These are phyloP conservation scores for Andrena hattorfiana DNA, from an alignment of 2,888 invertebrate species.

Conservation along the genomic window DNA sequence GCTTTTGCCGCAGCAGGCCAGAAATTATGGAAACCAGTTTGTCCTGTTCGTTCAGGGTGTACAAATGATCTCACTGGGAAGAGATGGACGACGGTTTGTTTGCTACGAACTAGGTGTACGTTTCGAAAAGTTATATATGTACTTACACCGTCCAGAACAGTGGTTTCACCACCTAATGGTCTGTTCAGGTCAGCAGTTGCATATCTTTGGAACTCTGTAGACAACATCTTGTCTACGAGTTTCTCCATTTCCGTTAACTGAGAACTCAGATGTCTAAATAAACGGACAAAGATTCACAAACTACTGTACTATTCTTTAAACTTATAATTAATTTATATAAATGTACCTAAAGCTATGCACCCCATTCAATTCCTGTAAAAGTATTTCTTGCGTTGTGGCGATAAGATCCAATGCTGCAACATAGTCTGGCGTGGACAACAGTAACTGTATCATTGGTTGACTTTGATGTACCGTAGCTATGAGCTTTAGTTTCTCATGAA, in stretches of 20 bases:
- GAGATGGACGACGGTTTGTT: conserved; percentile 65
- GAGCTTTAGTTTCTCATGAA: conserved; percentile 92
- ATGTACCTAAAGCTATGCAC: conserved; percentile 94
- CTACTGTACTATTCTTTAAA: neutral
- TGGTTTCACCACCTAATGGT: conserved; percentile 88
- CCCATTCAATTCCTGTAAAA: conserved; percentile 95
- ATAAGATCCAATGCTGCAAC: conserved; percentile 99
- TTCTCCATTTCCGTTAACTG: conserved; percentile 98
- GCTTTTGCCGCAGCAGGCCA: conserved; percentile 94
- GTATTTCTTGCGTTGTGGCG: conserved; percentile 97
- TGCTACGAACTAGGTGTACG: conserved; percentile 64
- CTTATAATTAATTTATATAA: conserved; percentile 5
- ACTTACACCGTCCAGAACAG: conserved; percentile 88
- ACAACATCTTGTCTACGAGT: conserved; percentile 98
- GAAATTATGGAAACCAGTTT: conserved; percentile 95
- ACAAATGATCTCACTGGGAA: conserved; percentile 74
- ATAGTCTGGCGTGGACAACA: conserved; percentile 98
- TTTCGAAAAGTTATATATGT: conserved; percentile 2
- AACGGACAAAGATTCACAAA: neutral
- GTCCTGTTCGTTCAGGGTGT: conserved; percentile 87
- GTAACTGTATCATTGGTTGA: conserved; percentile 97
- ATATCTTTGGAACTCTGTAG: conserved; percentile 96
- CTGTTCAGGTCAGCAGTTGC: conserved; percentile 96
- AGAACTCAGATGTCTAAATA: conserved; percentile 94
- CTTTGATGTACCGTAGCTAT: conserved; percentile 99